Conservation (phyloP, 2,888 invertebrate species). For the Macrophya annulata region DNA sequence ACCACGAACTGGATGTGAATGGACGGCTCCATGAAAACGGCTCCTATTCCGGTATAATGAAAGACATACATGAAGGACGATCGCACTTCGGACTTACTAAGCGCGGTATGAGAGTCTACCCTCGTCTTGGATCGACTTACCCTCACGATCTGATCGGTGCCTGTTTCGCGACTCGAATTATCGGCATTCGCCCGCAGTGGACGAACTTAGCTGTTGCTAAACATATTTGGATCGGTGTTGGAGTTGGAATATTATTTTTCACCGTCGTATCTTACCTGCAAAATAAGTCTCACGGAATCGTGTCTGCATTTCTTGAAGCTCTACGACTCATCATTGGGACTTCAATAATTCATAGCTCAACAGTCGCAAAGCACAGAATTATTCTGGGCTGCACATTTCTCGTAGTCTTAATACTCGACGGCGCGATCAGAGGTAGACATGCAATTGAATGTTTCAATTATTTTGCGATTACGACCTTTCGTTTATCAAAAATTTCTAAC, state of each 20-base stretch:
- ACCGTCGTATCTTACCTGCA: background rate
- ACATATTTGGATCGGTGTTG: background rate
- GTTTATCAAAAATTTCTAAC: no score
- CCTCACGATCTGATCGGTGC: background rate
- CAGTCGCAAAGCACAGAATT: background rate
- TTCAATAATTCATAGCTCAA: background rate
- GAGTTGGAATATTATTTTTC: background rate
- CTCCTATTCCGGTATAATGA: background rate
- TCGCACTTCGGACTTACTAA: background rate
- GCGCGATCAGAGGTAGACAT: background rate
- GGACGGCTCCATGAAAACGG: background rate
- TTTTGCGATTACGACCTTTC: no score
- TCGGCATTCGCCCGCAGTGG: slow-evolving; percentile 23
- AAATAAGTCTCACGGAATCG: background rate
- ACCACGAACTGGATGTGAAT: background rate
- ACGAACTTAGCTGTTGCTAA: background rate
- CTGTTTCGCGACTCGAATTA: background rate
- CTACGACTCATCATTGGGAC: background rate
- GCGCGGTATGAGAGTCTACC: background rate
- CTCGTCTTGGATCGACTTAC: background rate
- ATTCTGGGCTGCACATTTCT: slow-evolving; percentile 7
- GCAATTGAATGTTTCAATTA: background rate
- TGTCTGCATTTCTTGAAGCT: background rate
- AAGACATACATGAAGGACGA: background rate
- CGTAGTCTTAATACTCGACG: background rate